Conservation (phyloP, 2,888 invertebrate species). For the Tholera decimalis region DNA sequence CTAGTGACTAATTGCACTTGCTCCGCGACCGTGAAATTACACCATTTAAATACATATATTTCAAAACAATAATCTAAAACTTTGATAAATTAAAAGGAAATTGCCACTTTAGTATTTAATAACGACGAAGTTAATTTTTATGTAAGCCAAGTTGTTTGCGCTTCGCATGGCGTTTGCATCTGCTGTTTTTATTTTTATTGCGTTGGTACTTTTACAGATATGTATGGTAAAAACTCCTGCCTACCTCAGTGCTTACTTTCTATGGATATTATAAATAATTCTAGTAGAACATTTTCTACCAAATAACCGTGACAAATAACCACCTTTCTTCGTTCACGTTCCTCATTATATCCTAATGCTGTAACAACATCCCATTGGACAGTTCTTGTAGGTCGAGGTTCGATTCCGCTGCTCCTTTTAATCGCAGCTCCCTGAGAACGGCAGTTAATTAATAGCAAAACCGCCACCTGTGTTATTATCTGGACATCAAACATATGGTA, state of each 20-base stretch:
- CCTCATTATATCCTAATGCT: slow-evolving; percentile 66
- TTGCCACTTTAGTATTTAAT: slow-evolving; percentile 48
- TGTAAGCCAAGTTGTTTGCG: slow-evolving; percentile 21
- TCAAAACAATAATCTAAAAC: slow-evolving; percentile 78
- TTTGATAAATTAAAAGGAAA: slow-evolving; percentile 69
- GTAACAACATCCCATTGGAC: slow-evolving; percentile 65
- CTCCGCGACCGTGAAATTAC: slow-evolving; percentile 86
- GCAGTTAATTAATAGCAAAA: slow-evolving; percentile 77
- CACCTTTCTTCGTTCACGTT: slow-evolving; percentile 53
- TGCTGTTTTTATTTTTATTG: slow-evolving; percentile 29
- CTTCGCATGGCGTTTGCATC: slow-evolving; percentile 19
- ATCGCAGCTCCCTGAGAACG: slow-evolving; percentile 81
- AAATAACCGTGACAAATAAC: slow-evolving; percentile 74
- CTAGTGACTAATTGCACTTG: slow-evolving; percentile 83
- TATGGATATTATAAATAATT: slow-evolving; percentile 12
- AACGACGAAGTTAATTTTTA: slow-evolving; percentile 31
- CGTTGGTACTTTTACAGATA: slow-evolving; percentile 1
- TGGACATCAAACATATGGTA: slow-evolving; percentile 78
- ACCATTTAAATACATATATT: slow-evolving; percentile 81
- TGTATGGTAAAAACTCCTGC: neutral
- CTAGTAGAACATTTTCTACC: slow-evolving; percentile 50
- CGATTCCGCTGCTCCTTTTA: slow-evolving; percentile 78
- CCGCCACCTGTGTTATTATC: slow-evolving; percentile 78
- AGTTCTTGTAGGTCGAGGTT: slow-evolving; percentile 69
- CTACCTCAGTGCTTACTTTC: neutral